Base-by-base conservation (phyloP, 2,888 invertebrate genomes). In the Petrophora chlorosata region DNA sequence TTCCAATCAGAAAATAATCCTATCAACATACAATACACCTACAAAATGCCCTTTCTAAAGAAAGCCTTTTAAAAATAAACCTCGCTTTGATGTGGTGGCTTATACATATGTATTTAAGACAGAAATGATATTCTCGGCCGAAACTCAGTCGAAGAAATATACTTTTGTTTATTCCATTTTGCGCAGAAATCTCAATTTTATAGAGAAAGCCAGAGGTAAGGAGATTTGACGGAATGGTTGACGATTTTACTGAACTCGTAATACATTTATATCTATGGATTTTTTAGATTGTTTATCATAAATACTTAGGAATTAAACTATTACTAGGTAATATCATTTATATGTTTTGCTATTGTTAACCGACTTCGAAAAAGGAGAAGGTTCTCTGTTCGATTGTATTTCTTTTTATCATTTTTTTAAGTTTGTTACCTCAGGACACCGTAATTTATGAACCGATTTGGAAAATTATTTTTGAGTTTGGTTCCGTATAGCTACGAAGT, bases 101-200 rank as follows among this genome's bases (percentile, higher is more conserved):
- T 44, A 38, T 38, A 38, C 36, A 43, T 3, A n/a, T 5, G 13
- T 45, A 38, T 32, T 38, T 32, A 38, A 45, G 12, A 28, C 16
- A 10, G 14, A 9, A 25, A 26, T 22, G 12, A 22, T 23, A 34
- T 33, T 10, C 29, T n/a, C 10, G 12, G 5, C 13, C 8, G 23
- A 41, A 23, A 32, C 5, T 29, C 29, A n/a, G n/a, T 23, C 34
- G 13, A 29, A 12, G 29, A 13, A 22, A 41, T 25, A 45, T n/a
- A 30, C 29, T 32, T 39, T 29, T 43, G 46, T 51, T 41, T 45
- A 50, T 53, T 44, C 49, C 41, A 12, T 22, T 50, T 54, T 45
- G 38, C 36, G 28, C 28, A 33, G 57, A 55, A 49, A 53, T 60
- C 56, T 53, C 43, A 45, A 47, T 53, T 53, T 58, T 38, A 54